Base-by-base conservation (phyloP, 2,113 vertebrate species). In the Hyla sarda region DNA sequence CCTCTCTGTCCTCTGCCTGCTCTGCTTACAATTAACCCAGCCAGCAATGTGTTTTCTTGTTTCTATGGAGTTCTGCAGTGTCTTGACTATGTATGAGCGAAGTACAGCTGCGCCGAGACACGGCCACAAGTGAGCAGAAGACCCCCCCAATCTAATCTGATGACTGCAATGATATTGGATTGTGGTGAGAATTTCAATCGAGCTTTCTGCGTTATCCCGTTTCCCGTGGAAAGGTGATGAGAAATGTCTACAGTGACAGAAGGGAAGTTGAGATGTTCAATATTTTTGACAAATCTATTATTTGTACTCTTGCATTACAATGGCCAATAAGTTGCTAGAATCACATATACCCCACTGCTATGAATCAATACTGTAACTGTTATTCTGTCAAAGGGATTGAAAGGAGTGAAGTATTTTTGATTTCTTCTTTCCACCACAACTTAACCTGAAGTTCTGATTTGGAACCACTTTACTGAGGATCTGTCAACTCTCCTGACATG, bases 21-120 rank as follows among this genome's bases (percentile, higher is more conserved):
- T 88, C 78, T 83, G 1, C 28, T 45, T 73, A 75, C 91, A 88
- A 47, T 82, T 74, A 85, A 25, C 72, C 19, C 23, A 87, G 78
- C 88, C 86, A 82, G 89, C 88, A 0, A 47, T 17, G 86, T 77
- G 86, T 84, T 89, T 67, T 89, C 89, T 90, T 85, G 92, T 93
- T 93, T 93, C 92, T 93, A 92, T 93, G 92, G 92, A 91, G 92
- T 90, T 93, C 34, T 41, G 80, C 87, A 89, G 90, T 87, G 90
- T 3, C 89, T 90, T 92, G 90, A 54, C 91, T 92, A 86, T 89
- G 90, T 88, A 87, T 87, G 88, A 91, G 91, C 84, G 88, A 83
- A 50, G 91, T 91, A 91, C 92, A 92, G 92, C 92, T 91, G 90
- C 89, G 80, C 78, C 47, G 32, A 84, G 88, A 87, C 28, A 56